Percentiles rank a stretch among this genome's conserved stretches.
phyloP scores from a whole-genome alignment of 2,113 vertebrate species.

The Piprites chloris region DNA sequence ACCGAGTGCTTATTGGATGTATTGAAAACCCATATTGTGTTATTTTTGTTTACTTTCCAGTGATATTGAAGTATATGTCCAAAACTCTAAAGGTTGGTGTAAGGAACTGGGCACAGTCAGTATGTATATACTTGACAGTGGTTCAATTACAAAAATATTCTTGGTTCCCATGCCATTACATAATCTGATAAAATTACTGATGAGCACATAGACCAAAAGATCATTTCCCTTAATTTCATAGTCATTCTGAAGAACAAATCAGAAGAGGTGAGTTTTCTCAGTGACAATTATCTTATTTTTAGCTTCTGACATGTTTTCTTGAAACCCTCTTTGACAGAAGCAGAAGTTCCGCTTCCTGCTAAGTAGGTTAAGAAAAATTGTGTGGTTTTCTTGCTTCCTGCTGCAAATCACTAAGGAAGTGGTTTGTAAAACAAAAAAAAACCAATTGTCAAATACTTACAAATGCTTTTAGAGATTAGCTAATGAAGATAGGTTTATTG shows the following conservation, averaged over 20 bases:
- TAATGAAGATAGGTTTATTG: background rate
- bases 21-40: background rate
- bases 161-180: background rate
- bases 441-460: background rate
- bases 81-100: background rate
- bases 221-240: background rate
- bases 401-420: background rate
- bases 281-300: background rate
- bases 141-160: background rate
- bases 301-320: background rate
- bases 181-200: background rate
- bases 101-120: background rate
- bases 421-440: background rate
- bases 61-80: background rate
- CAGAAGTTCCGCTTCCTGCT: background rate
- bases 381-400: background rate
- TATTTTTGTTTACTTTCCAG: background rate
- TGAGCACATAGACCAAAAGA: background rate
- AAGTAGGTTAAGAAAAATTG: background rate
- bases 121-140: background rate
- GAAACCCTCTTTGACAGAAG: background rate
- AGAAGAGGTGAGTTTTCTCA: background rate
- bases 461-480: background rate
- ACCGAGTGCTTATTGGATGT: background rate
- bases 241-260: background rate